phyloP scores from a whole-genome alignment of 2,113 vertebrate genomes.

The Heloderma charlesbogerti region DNA sequence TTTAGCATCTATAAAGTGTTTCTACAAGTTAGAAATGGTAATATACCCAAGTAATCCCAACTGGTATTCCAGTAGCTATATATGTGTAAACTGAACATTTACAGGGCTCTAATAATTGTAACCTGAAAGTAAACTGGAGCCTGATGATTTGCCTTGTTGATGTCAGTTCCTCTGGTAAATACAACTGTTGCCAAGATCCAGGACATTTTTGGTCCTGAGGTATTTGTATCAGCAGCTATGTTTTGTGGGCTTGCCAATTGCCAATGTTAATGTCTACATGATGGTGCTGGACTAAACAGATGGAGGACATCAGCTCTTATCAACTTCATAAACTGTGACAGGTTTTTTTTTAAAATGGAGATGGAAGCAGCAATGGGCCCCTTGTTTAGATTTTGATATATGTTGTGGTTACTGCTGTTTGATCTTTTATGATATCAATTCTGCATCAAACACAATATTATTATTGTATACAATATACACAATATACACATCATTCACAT shows the following conservation, averaged over 20 bases:
- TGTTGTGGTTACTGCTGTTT: slow-evolving; percentile 3
- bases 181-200: background rate
- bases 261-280: slow-evolving; percentile 16
- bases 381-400: slow-evolving; percentile 1
- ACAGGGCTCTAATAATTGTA: background rate
- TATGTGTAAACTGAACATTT: background rate
- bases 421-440: background rate
- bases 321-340: slow-evolving; percentile 10
- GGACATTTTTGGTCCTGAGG: slow-evolving; percentile 7
- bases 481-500: too few relatives aligned
- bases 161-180: slow-evolving; percentile 9
- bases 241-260: slow-evolving; percentile 22
- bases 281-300: slow-evolving; percentile 27
- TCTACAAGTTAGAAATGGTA: background rate
- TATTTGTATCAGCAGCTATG: slow-evolving; percentile 9
- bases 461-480: too few relatives aligned
- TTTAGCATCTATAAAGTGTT: background rate
- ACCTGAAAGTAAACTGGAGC: background rate
- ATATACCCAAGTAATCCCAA: background rate
- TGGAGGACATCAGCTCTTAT: slow-evolving; percentile 26
- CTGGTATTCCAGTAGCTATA: background rate
- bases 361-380: background rate
- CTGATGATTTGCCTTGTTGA: slow-evolving; percentile 1
- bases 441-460: background rate
- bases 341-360: slow-evolving; percentile 18